These are phyloP conservation scores for Meiosimyza platycephala DNA, from an alignment of 2,888 invertebrate species.

Conservation along the genomic window DNA sequence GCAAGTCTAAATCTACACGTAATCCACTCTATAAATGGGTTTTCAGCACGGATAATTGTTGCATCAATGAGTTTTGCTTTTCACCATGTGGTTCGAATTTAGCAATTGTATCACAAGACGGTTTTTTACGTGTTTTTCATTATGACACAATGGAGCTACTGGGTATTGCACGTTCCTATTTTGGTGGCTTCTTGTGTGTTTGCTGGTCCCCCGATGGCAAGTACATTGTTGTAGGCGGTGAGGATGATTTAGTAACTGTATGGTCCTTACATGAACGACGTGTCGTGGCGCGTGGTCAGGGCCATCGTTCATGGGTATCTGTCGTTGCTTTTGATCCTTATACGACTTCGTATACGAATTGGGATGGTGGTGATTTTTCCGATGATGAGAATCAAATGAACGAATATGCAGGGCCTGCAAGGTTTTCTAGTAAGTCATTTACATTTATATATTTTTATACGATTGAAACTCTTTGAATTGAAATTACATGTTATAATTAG, in stretches of 20 bases:
- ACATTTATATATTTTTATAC: constrained; percentile 25
- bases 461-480: constrained; percentile 6
- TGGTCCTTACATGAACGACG: constrained; percentile 94
- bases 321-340: constrained; percentile 95
- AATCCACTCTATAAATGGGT: constrained; percentile 96
- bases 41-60: constrained; percentile 82
- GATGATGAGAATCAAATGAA: constrained; percentile 70
- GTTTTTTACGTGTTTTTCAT: constrained; percentile 94
- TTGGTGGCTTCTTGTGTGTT: constrained; percentile 96
- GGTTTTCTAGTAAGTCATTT: constrained; percentile 35
- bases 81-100: constrained; percentile 93
- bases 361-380: constrained; percentile 70
- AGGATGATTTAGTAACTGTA: constrained; percentile 97
- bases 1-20: constrained; percentile 94
- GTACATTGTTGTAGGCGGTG: constrained; percentile 96
- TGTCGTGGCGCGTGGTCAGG: constrained; percentile 97
- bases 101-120: constrained; percentile 95
- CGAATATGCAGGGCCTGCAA: constrained; percentile 54
- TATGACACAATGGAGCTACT: constrained; percentile 97
- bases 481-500: neutral
- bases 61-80: constrained; percentile 97
- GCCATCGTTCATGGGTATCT: constrained; percentile 98
- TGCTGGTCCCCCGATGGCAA: constrained; percentile 98
- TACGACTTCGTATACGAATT: constrained; percentile 78
- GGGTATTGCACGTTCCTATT: constrained; percentile 94